Conservation (phyloP, 2,888 invertebrate genomes). For the Apodemia mormo region DNA sequence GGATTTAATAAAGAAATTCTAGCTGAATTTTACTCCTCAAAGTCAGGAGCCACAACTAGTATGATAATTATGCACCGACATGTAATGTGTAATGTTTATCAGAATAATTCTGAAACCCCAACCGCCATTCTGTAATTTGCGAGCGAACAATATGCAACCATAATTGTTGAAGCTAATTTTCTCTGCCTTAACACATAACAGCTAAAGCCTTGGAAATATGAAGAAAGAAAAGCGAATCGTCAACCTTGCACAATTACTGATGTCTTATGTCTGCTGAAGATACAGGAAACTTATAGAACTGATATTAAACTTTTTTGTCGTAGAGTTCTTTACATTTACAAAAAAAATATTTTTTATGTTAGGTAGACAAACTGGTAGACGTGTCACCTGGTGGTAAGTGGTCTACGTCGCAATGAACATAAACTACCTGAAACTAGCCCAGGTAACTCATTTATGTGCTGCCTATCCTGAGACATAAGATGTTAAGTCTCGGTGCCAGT, state of each 20-base stretch:
- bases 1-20: no score
- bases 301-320: neutral
- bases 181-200: slow-evolving; percentile 32
- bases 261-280: slow-evolving; percentile 33
- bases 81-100: slow-evolving; percentile 6
- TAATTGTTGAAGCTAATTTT: slow-evolving; percentile 41
- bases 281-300: slow-evolving; percentile 29
- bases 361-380: no score
- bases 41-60: neutral
- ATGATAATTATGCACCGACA: neutral
- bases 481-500: no score
- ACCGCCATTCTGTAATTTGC: slow-evolving; percentile 34
- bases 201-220: slow-evolving; percentile 45
- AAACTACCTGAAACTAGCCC: no score
- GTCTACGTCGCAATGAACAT: no score
- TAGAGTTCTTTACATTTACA: no score
- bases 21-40: neutral
- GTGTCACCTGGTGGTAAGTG: no score
- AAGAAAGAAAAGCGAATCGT: slow-evolving; percentile 46
- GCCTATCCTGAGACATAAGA: no score
- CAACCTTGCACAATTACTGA: slow-evolving; percentile 43
- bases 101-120: slow-evolving; percentile 20
- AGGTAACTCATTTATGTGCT: no score
- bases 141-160: slow-evolving; percentile 38
- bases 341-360: no score